Percentiles rank a stretch among this genome's conserved stretches.
phyloP scores from a whole-genome alignment of 2,113 vertebrate genomes.

The Colius striatus region DNA sequence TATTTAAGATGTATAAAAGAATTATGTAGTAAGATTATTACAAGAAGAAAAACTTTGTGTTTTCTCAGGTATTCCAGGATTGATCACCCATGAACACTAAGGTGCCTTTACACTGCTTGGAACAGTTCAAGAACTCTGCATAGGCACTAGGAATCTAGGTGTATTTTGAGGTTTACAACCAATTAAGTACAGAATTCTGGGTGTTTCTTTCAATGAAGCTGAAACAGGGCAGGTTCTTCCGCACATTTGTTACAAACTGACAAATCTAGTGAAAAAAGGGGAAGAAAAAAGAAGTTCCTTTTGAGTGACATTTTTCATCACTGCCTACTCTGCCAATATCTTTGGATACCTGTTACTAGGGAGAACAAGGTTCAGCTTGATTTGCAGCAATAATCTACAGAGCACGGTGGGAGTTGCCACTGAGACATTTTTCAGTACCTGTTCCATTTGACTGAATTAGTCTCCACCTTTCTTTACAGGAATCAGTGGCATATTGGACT shows the following conservation, averaged over 20 bases:
- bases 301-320: not conserved
- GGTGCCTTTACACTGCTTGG: not conserved
- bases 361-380: not conserved
- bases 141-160: not conserved
- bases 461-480: not conserved
- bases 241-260: not conserved
- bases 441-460: not conserved
- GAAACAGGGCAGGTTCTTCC: not conserved
- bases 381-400: not conserved
- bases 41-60: not conserved
- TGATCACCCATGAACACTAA: accelerated
- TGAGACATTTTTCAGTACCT: not conserved
- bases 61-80: not conserved
- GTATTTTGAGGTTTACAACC: not conserved
- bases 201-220: not conserved
- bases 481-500: not conserved
- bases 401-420: not conserved
- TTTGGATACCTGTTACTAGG: not conserved
- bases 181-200: not conserved
- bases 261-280: not conserved
- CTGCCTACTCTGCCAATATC: not conserved
- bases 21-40: not conserved
- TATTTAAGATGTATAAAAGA: not conserved
- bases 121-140: not conserved
- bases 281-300: not conserved